Conservation (phyloP, 2,797 vertebrate species). For the Acipenser oxyrinchus region DNA sequence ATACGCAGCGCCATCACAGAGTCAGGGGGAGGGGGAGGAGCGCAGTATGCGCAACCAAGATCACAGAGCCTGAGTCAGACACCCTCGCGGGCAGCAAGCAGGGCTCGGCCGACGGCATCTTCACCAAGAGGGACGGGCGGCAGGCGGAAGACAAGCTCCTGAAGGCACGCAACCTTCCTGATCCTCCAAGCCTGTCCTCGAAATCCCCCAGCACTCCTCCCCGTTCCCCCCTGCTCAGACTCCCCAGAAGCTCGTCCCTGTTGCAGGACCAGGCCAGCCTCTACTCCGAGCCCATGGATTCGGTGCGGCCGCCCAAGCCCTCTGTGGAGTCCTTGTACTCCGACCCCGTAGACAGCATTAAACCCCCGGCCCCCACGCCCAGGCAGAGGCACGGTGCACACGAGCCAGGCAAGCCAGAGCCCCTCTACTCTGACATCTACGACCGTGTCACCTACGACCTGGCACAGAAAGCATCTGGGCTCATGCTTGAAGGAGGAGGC, state of each 20-base stretch:
- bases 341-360: constrained; percentile 54
- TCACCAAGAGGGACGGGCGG: constrained; percentile 42
- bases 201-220: constrained; percentile 33
- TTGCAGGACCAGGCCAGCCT: constrained; percentile 25
- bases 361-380: constrained; percentile 19
- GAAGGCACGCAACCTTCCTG: constrained; percentile 64
- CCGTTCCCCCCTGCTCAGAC: constrained; percentile 45
- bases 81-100: constrained; percentile 51
- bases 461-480: constrained; percentile 32
- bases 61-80: constrained; percentile 53
- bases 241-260: constrained; percentile 15
- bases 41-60: neutral
- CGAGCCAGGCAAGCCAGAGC: neutral
- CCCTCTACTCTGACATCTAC: constrained; percentile 28
- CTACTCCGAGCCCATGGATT: constrained; percentile 62
- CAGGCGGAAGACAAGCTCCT: constrained; percentile 42
- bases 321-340: constrained; percentile 50
- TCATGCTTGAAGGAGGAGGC: constrained; percentile 36
- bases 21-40: neutral
- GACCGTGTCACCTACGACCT: constrained; percentile 39
- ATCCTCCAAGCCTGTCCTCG: constrained; percentile 43
- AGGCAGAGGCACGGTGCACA: neutral
- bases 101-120: constrained; percentile 52
- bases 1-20: neutral
- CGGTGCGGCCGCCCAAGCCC: constrained; percentile 30